Percentiles rank a stretch among this genome's conserved stretches.
Conservation (phyloP, 35 echinoderm and acorn worm genomes). For the Ptychodera flava region DNA sequence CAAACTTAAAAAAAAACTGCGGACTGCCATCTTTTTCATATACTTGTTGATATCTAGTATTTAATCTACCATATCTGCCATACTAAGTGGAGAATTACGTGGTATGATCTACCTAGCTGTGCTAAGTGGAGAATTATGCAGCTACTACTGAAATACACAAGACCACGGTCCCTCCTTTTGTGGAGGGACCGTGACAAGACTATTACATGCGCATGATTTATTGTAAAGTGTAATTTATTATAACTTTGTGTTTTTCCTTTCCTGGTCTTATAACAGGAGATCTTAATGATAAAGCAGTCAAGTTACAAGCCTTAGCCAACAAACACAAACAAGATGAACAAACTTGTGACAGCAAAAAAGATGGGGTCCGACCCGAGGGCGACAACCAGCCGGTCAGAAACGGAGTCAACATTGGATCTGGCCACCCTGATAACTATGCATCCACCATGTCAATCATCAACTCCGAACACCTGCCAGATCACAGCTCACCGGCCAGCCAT, state of each 20-base stretch:
- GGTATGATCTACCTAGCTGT: no score
- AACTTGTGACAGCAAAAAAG: neutral
- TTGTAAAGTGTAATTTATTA: no score
- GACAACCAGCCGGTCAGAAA: neutral
- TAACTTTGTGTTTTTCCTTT: neutral
- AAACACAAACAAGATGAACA: neutral
- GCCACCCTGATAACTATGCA: neutral
- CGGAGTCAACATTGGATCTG: neutral
- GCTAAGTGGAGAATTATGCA: no score
- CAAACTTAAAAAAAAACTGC: no score
- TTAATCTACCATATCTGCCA: no score
- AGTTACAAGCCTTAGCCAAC: constrained; percentile 38
- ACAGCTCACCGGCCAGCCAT: neutral
- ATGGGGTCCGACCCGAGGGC: neutral
- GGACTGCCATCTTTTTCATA: no score
- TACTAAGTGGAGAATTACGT: no score
- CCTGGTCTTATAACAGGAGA: constrained; percentile 18
- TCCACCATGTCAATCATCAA: neutral
- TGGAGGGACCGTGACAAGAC: no score
- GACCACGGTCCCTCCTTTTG: no score
- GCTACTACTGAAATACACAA: no score
- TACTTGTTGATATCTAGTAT: no score
- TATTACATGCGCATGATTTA: no score
- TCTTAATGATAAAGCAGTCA: constrained; percentile 55
- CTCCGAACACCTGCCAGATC: neutral